These are phyloP conservation scores for Solen grandis DNA, from an alignment of 1,140 invertebrate species.

Conservation along the genomic window DNA sequence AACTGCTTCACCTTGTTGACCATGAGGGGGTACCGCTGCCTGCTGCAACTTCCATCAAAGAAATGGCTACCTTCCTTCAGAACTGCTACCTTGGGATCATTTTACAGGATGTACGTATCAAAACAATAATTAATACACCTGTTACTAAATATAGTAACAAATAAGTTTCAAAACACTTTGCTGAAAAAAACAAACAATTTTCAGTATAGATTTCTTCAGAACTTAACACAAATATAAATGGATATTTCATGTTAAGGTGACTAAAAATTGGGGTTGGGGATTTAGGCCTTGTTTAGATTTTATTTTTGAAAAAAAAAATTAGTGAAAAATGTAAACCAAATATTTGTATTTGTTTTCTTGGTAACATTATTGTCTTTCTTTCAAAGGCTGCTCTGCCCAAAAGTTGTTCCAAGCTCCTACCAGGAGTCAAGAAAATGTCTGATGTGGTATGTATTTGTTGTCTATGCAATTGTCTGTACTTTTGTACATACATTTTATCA, in stretches of 20 bases:
- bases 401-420: constrained; percentile 27
- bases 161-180: neutral
- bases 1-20: constrained; percentile 42
- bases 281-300: neutral
- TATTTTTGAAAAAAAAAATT: neutral
- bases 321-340: neutral
- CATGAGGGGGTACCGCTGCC: constrained; percentile 13
- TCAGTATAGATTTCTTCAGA: neutral
- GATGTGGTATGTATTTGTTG: constrained; percentile 13
- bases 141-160: neutral
- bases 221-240: neutral
- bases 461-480: neutral
- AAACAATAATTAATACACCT: neutral
- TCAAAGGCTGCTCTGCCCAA: constrained; percentile 23
- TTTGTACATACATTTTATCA: no score
- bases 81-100: constrained; percentile 25
- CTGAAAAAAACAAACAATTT: neutral
- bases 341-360: neutral
- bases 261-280: neutral
- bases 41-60: neutral
- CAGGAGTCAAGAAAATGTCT: constrained; percentile 6
- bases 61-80: constrained; percentile 26
- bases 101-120: constrained; percentile 27
- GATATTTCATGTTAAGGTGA: neutral
- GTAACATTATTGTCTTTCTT: neutral